These are phyloP conservation scores for Macquaria australasica DNA, from an alignment of 2,113 vertebrate species.

Conservation along the genomic window DNA sequence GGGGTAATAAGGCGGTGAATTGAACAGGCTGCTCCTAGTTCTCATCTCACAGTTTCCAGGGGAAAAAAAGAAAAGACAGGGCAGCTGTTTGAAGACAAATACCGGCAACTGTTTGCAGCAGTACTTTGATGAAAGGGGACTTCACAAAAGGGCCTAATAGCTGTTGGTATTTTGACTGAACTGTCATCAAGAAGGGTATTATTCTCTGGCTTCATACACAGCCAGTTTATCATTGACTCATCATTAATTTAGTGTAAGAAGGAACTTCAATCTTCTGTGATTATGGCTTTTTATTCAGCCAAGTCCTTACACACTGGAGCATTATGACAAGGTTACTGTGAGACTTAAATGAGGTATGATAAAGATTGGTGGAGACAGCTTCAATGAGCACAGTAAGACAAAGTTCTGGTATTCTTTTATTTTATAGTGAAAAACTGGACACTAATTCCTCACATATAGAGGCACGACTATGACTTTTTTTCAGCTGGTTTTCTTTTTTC, in stretches of 20 bases:
- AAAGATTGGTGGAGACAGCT: neutral
- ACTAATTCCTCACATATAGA: neutral
- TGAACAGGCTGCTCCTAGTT: conserved; percentile 50
- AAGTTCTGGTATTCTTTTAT: neutral
- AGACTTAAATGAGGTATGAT: neutral
- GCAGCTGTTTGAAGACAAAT: conserved; percentile 53
- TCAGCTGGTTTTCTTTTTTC: neutral
- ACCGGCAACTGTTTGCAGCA: conserved; percentile 32
- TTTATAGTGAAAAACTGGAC: neutral
- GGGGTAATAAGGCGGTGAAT: conserved; percentile 69
- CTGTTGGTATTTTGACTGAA: conserved; percentile 35
- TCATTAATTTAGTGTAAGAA: neutral
- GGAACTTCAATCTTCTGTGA: neutral
- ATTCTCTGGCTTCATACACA: neutral
- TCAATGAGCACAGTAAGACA: neutral
- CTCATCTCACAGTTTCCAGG: conserved; percentile 50
- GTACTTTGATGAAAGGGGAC: conserved; percentile 25
- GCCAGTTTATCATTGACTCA: neutral
- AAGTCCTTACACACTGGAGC: neutral
- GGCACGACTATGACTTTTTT: neutral
- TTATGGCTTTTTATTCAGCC: neutral
- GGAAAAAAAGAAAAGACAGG: neutral
- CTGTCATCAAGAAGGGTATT: neutral
- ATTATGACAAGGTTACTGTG: neutral
- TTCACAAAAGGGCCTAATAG: conserved; percentile 11